Conservation (phyloP, 1,140 invertebrate genomes). For the Notospermus geniculatus region DNA sequence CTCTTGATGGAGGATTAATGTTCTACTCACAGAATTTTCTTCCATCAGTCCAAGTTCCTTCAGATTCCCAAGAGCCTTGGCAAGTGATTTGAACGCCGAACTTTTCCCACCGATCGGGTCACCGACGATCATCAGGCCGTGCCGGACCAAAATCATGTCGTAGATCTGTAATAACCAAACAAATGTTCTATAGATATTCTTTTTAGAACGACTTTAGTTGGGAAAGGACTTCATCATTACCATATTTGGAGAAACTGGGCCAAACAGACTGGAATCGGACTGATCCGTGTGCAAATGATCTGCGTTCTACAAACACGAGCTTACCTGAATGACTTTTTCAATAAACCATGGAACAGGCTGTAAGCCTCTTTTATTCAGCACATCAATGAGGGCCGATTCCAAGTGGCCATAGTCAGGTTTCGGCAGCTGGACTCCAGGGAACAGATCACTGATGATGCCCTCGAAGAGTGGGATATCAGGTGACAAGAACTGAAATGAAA, state of each 20-base stretch:
- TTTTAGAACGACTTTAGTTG: too few species aligned
- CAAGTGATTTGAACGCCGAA: slow-evolving; percentile 45
- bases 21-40: slow-evolving; percentile 39
- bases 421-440: slow-evolving; percentile 50
- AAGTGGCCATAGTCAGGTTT: slow-evolving; percentile 63
- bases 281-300: too few species aligned
- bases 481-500: slow-evolving; percentile 49
- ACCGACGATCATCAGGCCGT: slow-evolving; percentile 57
- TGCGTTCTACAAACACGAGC: too few species aligned
- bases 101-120: slow-evolving; percentile 54
- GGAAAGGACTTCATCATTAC: too few species aligned
- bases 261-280: too few species aligned
- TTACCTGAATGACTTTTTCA: slow-evolving; percentile 56
- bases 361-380: slow-evolving; percentile 39
- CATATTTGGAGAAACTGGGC: too few species aligned
- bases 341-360: slow-evolving; percentile 52
- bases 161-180: slow-evolving; percentile 56
- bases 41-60: slow-evolving; percentile 43
- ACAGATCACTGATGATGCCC: slow-evolving; percentile 56
- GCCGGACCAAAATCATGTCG: slow-evolving; percentile 55
- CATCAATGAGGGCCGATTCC: slow-evolving; percentile 46
- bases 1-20: neutral
- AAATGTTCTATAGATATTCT: too few species aligned
- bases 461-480: slow-evolving; percentile 58
- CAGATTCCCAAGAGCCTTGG: slow-evolving; percentile 40